Conservation (phyloP, 2,113 vertebrate genomes). For the Psophia crepitans region DNA sequence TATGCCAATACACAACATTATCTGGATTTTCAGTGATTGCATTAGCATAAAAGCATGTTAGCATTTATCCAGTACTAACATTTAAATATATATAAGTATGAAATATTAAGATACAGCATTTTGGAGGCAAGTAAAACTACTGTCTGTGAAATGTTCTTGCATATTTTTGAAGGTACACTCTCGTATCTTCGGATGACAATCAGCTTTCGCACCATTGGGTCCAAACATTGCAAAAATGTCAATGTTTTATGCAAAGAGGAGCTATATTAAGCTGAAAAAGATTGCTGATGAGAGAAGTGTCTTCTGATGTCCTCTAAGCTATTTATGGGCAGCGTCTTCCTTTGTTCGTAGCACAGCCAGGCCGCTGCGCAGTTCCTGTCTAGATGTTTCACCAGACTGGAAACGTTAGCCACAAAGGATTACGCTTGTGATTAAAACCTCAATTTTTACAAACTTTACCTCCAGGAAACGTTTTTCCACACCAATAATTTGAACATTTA, state of each 20-base stretch:
- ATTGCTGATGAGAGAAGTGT: constrained; percentile 57
- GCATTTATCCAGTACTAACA: constrained; percentile 64
- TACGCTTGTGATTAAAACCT: constrained; percentile 42
- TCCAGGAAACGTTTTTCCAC: constrained; percentile 40
- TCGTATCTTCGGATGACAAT: constrained; percentile 55
- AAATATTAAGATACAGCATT: constrained; percentile 66
- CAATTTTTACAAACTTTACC: constrained; percentile 21
- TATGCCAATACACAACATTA: constrained; percentile 62
- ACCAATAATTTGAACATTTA: constrained; percentile 41
- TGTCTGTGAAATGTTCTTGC: constrained; percentile 51
- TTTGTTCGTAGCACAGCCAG: not conserved
- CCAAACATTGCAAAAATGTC: constrained; percentile 68
- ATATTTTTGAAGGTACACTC: constrained; percentile 55
- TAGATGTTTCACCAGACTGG: constrained; percentile 25
- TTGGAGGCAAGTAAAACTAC: constrained; percentile 56
- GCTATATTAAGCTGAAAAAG: constrained; percentile 65
- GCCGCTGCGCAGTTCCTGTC: not conserved
- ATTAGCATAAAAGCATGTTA: constrained; percentile 70
- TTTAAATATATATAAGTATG: constrained; percentile 75
- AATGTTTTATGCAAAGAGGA: constrained; percentile 72
- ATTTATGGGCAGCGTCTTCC: constrained; percentile 48
- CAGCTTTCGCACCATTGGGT: constrained; percentile 57
- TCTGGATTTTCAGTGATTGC: constrained; percentile 67
- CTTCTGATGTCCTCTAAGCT: constrained; percentile 65
- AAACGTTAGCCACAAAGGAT: constrained; percentile 24